A percentile compares a stretch with the other conserved stretches of the same genome.
These are phyloP conservation scores for Thunnus albacares DNA, from an alignment of 2,797 vertebrate species.

Conservation along the genomic window DNA sequence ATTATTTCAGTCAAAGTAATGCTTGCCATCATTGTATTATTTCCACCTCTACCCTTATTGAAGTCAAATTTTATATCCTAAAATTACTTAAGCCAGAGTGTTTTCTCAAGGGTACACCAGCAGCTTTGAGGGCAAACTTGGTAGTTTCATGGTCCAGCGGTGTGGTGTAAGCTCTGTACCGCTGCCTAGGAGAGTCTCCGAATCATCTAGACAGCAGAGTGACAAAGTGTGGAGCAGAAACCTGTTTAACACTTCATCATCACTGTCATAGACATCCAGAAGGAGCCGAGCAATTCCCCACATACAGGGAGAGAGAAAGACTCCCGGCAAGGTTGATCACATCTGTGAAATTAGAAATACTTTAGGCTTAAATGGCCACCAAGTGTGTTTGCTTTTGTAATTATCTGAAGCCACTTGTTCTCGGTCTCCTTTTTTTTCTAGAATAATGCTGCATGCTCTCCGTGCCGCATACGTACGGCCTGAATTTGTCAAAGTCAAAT, in stretches of 20 bases:
- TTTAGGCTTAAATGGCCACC: slow-evolving; percentile 72
- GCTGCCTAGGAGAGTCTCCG: slow-evolving; percentile 55
- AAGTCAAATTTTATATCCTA: slow-evolving; percentile 67
- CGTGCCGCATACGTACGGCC: slow-evolving; percentile 51
- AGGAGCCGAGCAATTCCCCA: slow-evolving; percentile 55
- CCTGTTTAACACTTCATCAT: slow-evolving; percentile 81
- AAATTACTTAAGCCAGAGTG: slow-evolving; percentile 62
- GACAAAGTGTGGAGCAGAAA: slow-evolving; percentile 70
- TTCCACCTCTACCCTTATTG: slow-evolving; percentile 47
- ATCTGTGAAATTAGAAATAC: slow-evolving; percentile 86
- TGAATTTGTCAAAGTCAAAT: slow-evolving; percentile 76
- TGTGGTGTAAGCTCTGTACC: slow-evolving; percentile 40
- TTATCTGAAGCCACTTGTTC: slow-evolving; percentile 70
- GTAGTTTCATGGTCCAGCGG: slow-evolving; percentile 75
- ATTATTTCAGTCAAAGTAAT: slow-evolving; percentile 63
- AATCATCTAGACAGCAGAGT: slow-evolving; percentile 65
- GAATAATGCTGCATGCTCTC: slow-evolving; percentile 50
- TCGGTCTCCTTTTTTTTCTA: slow-evolving; percentile 25
- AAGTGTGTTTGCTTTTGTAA: slow-evolving; percentile 80
- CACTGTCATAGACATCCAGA: slow-evolving; percentile 66
- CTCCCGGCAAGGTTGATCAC: slow-evolving; percentile 78
- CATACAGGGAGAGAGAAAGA: slow-evolving; percentile 56
- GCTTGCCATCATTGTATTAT: slow-evolving; percentile 53
- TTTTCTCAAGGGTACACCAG: slow-evolving; percentile 77
- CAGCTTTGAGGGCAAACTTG: slow-evolving; percentile 74